A percentile compares a stretch with the other conserved stretches of the same genome.
Evolutionary conservation across 2,888 invertebrate species (phyloP).

Genomic region (Neuroscelio doddi): DNA sequence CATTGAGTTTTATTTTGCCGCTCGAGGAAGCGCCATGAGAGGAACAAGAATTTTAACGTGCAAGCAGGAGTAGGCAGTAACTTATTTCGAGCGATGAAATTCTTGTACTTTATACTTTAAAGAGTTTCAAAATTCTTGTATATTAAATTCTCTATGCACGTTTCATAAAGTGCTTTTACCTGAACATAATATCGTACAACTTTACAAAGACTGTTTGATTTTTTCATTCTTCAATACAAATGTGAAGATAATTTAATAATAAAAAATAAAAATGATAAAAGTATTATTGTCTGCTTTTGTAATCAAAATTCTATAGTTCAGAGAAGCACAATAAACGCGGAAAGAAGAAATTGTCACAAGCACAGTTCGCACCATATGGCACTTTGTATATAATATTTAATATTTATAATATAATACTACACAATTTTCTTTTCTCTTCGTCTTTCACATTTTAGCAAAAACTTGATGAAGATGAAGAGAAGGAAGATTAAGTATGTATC

Average conservation of each 20-base stretch:
- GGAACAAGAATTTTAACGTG: conserved; percentile 25
- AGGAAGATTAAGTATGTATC: not conserved
- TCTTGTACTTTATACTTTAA: conserved; percentile 22
- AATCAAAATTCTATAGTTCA: too few species aligned
- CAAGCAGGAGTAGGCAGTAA: conserved; percentile 23
- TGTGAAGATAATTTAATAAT: too few species aligned
- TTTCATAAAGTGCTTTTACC: conserved; percentile 3
- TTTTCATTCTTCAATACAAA: too few species aligned
- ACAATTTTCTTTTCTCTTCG: not conserved
- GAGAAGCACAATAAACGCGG: conserved; percentile 12
- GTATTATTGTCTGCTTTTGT: too few species aligned
- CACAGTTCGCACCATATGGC: conserved; percentile 65
- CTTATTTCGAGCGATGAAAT: conserved; percentile 20
- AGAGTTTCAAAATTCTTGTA: conserved; percentile 20
- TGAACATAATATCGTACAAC: too few species aligned
- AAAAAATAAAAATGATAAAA: too few species aligned
- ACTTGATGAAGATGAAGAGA: not conserved
- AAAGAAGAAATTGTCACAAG: conserved; percentile 58
- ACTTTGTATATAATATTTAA: conserved; percentile 47
- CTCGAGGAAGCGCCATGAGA: conserved; percentile 2
- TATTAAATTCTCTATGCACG: conserved; percentile 11
- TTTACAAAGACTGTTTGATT: too few species aligned
- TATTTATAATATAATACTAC: conserved; percentile 29
- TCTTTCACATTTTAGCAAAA: not conserved
- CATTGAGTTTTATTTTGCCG: conserved; percentile 29